Evolutionary conservation across 2,797 vertebrate genomes (phyloP), one percentile per base, ranked within the genome.

Genomic region (Coregonus ussuriensis): DNA sequence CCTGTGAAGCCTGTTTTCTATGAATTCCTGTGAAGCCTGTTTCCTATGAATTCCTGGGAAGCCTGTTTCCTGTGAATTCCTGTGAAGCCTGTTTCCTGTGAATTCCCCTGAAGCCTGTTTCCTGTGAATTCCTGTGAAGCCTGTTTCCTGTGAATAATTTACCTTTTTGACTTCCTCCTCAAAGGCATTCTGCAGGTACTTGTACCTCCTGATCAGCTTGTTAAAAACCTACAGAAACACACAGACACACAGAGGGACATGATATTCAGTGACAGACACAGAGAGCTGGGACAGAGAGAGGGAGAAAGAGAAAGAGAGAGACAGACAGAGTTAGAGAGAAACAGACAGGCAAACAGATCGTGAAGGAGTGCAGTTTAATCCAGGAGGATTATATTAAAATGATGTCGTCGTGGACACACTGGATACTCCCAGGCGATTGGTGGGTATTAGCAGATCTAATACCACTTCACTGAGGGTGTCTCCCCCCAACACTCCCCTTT

Each of bases 101-200:
- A 25, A 25, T 25, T 25, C 25, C 0, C 25, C 25, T 25, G 25
- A 25, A 25, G 25, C 25, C 25, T 25, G 25, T 25, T 25, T 25
- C 25, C 25, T 25, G 25, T 25, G 25, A 25, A 25, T 25, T 25
- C 25, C 25, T 25, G 25, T 25, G 25, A 25, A 25, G 25, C 25
- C 25, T 25, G 41, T 47, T 47, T 81, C 74, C 76, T 59, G 56
- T 33, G 25, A 33, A 52, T 15, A 65, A 13, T 66, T 90, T 94
- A 98, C 97, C 96, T 97, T 98, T 92, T 97, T 97, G 74, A 97
- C 96, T 93, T 96, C 96, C 78, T 98, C 96, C 90, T 97, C 96
- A 88, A 97, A 97, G 53, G 95, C 96, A 85, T 97, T 97, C 93
- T 97, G 96, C 87, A 97, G 91, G 84, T 98, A 97, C 85, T 98